Base-by-base conservation (phyloP, 2,797 vertebrate species). In the Streptopelia turtur region DNA sequence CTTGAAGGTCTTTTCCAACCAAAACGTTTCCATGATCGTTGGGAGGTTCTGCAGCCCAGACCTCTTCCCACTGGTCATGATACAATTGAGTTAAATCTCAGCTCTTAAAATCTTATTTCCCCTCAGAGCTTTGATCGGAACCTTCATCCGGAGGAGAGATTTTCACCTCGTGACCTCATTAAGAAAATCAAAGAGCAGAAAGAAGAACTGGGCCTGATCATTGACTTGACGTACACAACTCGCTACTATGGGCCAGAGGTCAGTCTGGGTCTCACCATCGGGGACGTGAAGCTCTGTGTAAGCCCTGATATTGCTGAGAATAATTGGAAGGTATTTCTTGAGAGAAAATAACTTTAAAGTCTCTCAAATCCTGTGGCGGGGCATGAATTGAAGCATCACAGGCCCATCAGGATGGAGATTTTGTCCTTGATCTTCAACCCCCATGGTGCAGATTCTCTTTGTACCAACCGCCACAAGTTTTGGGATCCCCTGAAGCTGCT, bases 201-300 rank as follows among this genome's bases (percentile, higher is more conserved):
- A 4, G 98, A 99, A 59, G 98, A 99, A 15, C 98, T 99, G 37
- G 99, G 99, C 22, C 69, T 99, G 81, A 98, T 99, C 87, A 98
- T 99, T 2, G 99, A 99, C 96, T 98, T 99, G 68, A 99, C 99
- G 0, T 98, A 96, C 92, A 99, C 99, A 47, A 97, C 93, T 0
- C 98, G 99, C 24, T 99, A 99, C 97, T 99, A 99, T 70, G 86
- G 87, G 3, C 97, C 97, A 9, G 81, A 97, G 97, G 98, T 98
- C 85, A 70, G 90, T 31, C 64, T 6, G 35, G 27, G 33, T 30
- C 13, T 64, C 64, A 5, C 52, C 35, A 61, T 7, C 5, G 27
- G 57, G 83, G 35, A 43, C 8, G 5, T 1, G 13, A 39, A 49
- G 56, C 12, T 74, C 61, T 50, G 11, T 25, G 45, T 30, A 10